phyloP scores from a whole-genome alignment of 2,113 vertebrate genomes.

The Mugil cephalus region DNA sequence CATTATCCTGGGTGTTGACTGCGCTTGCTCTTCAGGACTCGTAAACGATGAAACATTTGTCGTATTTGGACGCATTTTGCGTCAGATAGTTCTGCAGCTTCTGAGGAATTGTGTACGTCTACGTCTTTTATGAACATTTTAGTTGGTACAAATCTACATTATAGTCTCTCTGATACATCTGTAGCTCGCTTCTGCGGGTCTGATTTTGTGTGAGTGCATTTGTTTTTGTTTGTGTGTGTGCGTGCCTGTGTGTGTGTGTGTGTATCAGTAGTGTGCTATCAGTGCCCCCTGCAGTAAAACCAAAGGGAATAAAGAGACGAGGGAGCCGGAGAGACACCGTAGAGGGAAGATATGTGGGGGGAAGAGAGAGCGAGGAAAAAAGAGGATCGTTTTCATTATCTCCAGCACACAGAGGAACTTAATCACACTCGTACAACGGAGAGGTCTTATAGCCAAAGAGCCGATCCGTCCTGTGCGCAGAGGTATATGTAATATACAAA shows the following conservation, averaged over 20 bases:
- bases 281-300: constrained; percentile 85
- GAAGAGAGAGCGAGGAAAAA: constrained; percentile 51
- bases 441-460: constrained; percentile 60
- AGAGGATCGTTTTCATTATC: constrained; percentile 75
- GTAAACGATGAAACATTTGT: neutral
- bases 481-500: constrained; percentile 39
- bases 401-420: constrained; percentile 69
- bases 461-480: constrained; percentile 31
- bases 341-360: constrained; percentile 35
- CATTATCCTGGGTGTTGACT: neutral
- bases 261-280: constrained; percentile 68
- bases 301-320: constrained; percentile 66
- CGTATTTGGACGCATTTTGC: neutral
- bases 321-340: constrained; percentile 24
- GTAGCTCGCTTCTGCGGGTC: neutral
- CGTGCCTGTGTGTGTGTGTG: constrained; percentile 49
- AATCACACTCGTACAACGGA: constrained; percentile 56
- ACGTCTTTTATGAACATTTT: neutral
- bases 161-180: neutral
- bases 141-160: neutral
- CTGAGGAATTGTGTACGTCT: neutral
- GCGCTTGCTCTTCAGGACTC: neutral
- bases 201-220: constrained; percentile 7
- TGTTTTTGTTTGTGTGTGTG: constrained; percentile 13
- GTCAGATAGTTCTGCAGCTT: neutral